These are phyloP conservation scores for Sebastes itinus DNA, from an alignment of 2,797 vertebrate genomes.

Conservation along the genomic window DNA sequence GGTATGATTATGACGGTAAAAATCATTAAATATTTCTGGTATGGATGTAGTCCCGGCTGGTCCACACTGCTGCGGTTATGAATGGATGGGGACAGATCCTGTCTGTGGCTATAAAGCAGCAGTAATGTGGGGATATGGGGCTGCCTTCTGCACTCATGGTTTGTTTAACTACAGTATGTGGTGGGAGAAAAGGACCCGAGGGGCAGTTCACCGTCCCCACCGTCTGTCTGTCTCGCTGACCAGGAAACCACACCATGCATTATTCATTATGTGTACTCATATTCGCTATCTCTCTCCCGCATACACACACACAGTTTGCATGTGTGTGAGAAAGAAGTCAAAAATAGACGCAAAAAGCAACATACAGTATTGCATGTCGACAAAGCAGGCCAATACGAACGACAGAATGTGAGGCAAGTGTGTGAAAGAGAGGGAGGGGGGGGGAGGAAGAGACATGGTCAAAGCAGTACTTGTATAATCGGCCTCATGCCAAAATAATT, in stretches of 20 bases:
- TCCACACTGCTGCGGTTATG: slow-evolving; percentile 18
- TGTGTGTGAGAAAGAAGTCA: background rate
- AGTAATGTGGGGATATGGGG: slow-evolving; percentile 32
- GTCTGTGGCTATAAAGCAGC: slow-evolving; percentile 47
- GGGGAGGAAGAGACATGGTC: slow-evolving; percentile 12
- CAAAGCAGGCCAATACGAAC: background rate
- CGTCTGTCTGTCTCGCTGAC: slow-evolving; percentile 61
- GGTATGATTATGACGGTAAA: background rate
- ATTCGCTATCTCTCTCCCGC: background rate
- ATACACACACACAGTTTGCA: background rate
- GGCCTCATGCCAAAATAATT: slow-evolving; percentile 66
- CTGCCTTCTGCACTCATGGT: slow-evolving; percentile 50
- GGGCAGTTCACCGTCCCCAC: slow-evolving; percentile 56
- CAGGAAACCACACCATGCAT: slow-evolving; percentile 75
- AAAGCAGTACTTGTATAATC: slow-evolving; percentile 62
- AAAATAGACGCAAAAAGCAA: slow-evolving; percentile 26
- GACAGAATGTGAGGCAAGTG: background rate
- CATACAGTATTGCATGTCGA: background rate
- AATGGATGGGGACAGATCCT: slow-evolving; percentile 42
- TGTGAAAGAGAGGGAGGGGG: background rate
- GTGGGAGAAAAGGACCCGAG: slow-evolving; percentile 54
- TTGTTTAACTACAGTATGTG: slow-evolving; percentile 66
- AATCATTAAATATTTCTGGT: slow-evolving; percentile 7
- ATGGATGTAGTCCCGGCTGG: background rate
- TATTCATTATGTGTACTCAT: slow-evolving; percentile 63